Percentiles rank a stretch among this genome's conserved stretches.
These are phyloP conservation scores for Psophia crepitans DNA, from an alignment of 2,113 vertebrate genomes.

Conservation along the genomic window DNA sequence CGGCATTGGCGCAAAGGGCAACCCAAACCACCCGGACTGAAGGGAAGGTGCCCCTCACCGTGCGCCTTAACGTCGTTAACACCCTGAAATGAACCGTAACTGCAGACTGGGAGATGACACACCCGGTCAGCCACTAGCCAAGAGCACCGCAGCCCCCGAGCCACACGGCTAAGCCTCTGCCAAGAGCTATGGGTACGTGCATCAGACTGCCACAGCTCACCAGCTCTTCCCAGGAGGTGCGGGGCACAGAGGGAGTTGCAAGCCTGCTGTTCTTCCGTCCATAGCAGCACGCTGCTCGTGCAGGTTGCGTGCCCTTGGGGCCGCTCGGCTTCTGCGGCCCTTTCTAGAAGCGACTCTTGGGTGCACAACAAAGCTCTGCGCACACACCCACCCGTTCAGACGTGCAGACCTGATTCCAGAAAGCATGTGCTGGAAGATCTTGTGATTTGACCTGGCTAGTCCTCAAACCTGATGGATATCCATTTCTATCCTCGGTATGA, in stretches of 20 bases:
- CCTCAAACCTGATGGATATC: neutral
- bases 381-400: neutral
- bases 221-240: neutral
- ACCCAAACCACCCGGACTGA: neutral
- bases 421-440: neutral
- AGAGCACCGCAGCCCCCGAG: neutral
- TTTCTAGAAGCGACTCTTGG: neutral
- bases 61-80: neutral
- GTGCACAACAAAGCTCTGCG: neutral
- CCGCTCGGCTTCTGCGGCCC: neutral
- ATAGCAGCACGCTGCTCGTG: neutral
- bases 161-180: neutral
- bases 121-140: neutral
- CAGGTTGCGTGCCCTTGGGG: neutral
- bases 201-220: neutral
- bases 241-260: neutral
- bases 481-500: neutral
- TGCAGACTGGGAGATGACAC: neutral
- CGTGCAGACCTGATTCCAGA: neutral
- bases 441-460: neutral
- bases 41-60: neutral
- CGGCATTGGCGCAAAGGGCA: neutral
- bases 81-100: neutral
- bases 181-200: neutral
- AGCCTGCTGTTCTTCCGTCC: neutral